Evolutionary conservation across 1,140 invertebrate species (phyloP).

Genomic region (Drosophila leontia): DNA sequence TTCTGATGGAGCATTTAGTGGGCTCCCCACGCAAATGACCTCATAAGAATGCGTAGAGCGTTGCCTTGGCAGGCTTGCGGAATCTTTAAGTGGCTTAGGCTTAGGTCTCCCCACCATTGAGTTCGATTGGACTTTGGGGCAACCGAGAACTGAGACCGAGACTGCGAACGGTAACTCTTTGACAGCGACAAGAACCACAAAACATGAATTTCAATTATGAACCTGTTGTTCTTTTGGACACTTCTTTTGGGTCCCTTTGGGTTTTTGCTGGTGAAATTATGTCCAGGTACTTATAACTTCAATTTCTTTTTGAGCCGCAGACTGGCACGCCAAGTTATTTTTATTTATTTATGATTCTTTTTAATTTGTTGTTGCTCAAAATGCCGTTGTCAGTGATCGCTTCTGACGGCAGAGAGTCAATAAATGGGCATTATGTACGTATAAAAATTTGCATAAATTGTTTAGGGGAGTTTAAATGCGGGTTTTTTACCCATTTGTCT

Average conservation of each 20-base stretch:
- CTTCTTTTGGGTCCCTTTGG: slow-evolving; percentile 38
- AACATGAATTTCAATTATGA: slow-evolving; percentile 83
- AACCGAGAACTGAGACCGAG: slow-evolving; percentile 2
- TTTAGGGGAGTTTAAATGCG: slow-evolving; percentile 24
- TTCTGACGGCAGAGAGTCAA: slow-evolving; percentile 26
- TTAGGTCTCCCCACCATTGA: neutral
- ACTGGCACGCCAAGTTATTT: slow-evolving; percentile 77
- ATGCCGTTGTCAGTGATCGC: slow-evolving; percentile 73
- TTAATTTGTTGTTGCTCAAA: slow-evolving; percentile 38
- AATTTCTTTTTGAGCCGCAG: slow-evolving; percentile 36
- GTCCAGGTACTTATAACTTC: slow-evolving; percentile 61
- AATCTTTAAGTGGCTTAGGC: slow-evolving; percentile 73
- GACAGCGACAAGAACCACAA: slow-evolving; percentile 49
- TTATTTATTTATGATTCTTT: slow-evolving; percentile 53
- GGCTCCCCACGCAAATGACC: slow-evolving; percentile 82
- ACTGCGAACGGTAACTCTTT: slow-evolving; percentile 49
- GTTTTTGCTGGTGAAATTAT: slow-evolving; percentile 57
- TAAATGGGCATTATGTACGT: slow-evolving; percentile 74
- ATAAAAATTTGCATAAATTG: slow-evolving; percentile 75
- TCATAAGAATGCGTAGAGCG: slow-evolving; percentile 79
- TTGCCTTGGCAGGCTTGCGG: slow-evolving; percentile 60
- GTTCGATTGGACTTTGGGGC: slow-evolving; percentile 60
- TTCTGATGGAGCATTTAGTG: slow-evolving; percentile 72
- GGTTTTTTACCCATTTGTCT: slow-evolving; percentile 30
- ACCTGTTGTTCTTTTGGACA: slow-evolving; percentile 78